Base-by-base conservation (phyloP, 2,113 vertebrate species). In the Colistium nudipinnis region DNA sequence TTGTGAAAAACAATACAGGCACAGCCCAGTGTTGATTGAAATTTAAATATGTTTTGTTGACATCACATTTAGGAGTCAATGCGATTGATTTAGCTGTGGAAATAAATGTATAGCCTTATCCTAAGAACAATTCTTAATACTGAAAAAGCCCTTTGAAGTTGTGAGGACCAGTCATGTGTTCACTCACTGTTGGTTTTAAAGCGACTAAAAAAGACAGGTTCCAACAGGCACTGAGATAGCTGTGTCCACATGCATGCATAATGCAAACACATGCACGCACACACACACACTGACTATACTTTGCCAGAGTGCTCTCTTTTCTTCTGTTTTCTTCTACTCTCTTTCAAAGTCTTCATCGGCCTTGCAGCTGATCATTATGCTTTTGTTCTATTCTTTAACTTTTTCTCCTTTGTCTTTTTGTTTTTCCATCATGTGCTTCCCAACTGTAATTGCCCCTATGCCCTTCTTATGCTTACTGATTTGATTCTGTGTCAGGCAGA, bases 251-350 rank as follows among this genome's bases (percentile, higher is more conserved):
- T n/a, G n/a, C n/a, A n/a, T n/a, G n/a, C n/a, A n/a, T n/a, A n/a
- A n/a, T n/a, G n/a, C 44, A 3, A 30, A 25, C 30, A 31, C 39
- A 68, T 27, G 43, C 33, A 25, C n/a, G 43, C 65, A 65, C 61
- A 49, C 47, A 19, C 52, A 43, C 63, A 57, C 47, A 55, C n/a
- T 19, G 10, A 41, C 4, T 11, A 16, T 20, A 36, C 11, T 49
- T 49, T 35, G 31, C 36, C 20, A 59, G 47, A 49, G 51, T 55
- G 53, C 60, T 67, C 17, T 61, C 45, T 39, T 60, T 66, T 13
- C 59, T 74, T 69, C 47, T 62, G 47, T 24, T 63, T 9, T 33
- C 38, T 24, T 28, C 7, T 65, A 19, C 16, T 61, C 16, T 61
- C 31, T 54, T 47, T 66, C 55, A 16, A 43, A 49, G 70, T 48